phyloP scores from a whole-genome alignment of 2,888 invertebrate species.

The Penaeus monodon region DNA sequence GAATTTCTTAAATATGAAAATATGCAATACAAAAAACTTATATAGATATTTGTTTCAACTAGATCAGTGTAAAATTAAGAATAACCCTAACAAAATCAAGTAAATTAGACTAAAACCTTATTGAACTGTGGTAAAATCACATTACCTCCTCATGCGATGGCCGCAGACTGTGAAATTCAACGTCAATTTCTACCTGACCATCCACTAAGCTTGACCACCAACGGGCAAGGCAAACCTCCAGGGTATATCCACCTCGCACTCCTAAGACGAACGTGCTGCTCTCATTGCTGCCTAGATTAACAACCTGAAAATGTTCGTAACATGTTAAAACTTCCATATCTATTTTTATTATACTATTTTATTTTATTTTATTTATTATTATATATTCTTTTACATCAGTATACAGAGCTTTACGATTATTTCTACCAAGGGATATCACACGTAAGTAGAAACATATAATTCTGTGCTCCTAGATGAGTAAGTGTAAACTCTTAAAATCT shows the following conservation, averaged over 20 bases:
- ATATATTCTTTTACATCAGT: not conserved
- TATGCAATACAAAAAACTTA: no score
- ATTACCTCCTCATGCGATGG: constrained; percentile 55
- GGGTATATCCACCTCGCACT: constrained; percentile 60
- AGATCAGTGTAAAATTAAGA: no score
- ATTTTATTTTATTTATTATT: not conserved
- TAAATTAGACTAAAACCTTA: no score
- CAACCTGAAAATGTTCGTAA: constrained; percentile 36
- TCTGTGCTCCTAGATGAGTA: no score
- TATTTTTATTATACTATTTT: no score
- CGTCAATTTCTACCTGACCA: constrained; percentile 54
- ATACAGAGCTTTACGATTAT: not conserved
- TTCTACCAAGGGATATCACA: no score
- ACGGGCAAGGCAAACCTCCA: constrained; percentile 65
- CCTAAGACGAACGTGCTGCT: constrained; percentile 42
- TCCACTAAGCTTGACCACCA: constrained; percentile 64
- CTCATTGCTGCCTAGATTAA: constrained; percentile 56
- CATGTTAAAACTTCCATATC: not conserved
- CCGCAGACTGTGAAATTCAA: constrained; percentile 59
- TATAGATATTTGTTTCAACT: no score
- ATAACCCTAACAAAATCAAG: no score
- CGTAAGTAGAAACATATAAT: no score
- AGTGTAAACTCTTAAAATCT: no score
- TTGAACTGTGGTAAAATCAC: no score
- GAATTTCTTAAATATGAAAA: no score